Evolutionary conservation across 35 echinoderm and acorn worm genomes (phyloP).

Genomic region (Apostichopus parvimensis): DNA sequence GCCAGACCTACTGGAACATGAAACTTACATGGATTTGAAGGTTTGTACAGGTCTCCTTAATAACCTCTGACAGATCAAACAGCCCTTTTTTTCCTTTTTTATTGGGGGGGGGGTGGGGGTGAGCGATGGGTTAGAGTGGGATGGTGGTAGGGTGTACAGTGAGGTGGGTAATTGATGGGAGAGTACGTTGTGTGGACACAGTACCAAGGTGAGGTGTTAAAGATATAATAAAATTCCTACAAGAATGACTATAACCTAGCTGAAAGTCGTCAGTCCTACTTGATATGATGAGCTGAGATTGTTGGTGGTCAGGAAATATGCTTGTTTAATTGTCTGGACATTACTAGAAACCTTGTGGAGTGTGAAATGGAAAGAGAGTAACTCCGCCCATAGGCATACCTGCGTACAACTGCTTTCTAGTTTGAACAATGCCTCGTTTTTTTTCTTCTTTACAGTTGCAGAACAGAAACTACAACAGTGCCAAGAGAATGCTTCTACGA

Average conservation of each 20-base stretch:
- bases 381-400: no score
- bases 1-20: conserved; percentile 53
- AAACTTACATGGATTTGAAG: conserved; percentile 73
- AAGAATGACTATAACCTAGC: no score
- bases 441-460: background rate
- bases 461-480: conserved; percentile 6
- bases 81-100: background rate
- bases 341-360: no score
- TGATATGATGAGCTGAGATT: no score
- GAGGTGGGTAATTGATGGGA: background rate
- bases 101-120: background rate
- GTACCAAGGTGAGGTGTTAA: no score
- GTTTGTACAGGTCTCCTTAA: background rate
- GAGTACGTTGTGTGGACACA: no score
- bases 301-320: no score
- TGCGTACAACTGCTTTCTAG: no score
- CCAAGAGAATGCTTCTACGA: conserved; percentile 28
- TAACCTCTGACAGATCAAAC: background rate
- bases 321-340: no score
- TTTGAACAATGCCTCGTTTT: background rate
- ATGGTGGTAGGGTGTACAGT: background rate
- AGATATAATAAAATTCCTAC: no score
- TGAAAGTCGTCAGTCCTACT: no score
- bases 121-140: background rate
- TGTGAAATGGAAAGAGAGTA: no score